phyloP scores from a whole-genome alignment of 2,113 vertebrate genomes.

The Notothenia rossii region DNA sequence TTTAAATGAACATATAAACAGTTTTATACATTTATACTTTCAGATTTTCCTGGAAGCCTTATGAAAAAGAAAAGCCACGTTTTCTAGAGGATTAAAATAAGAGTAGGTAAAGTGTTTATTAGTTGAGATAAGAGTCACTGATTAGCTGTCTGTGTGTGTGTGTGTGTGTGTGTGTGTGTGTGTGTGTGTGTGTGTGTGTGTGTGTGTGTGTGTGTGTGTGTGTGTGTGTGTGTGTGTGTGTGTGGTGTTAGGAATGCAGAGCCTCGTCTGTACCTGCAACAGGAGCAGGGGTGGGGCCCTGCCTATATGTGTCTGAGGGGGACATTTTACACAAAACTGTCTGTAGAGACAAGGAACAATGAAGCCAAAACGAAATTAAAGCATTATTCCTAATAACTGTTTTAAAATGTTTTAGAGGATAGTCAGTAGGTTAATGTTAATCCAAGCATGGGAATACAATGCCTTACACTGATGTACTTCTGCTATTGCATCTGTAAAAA shows the following conservation, averaged over 20 bases:
- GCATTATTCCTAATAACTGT: neutral
- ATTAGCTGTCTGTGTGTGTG: too few relatives aligned
- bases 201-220: slow-evolving; percentile 12
- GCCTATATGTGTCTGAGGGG: slow-evolving; percentile 29
- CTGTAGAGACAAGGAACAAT: neutral
- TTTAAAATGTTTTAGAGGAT: neutral
- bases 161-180: too few relatives aligned
- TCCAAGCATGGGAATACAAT: neutral
- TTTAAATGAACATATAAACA: neutral
- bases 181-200: neutral
- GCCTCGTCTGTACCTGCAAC: slow-evolving; percentile 59
- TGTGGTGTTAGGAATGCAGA: slow-evolving; percentile 52
- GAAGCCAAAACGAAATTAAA: neutral
- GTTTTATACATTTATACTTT: neutral
- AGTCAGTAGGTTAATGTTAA: neutral
- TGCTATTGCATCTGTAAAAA: neutral
- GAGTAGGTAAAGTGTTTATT: neutral
- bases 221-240: slow-evolving; percentile 32
- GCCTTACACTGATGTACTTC: neutral
- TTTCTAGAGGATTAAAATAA: neutral
- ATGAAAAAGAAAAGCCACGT: neutral
- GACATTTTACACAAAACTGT: slow-evolving; percentile 23
- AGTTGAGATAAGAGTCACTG: neutral
- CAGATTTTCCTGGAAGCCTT: neutral
- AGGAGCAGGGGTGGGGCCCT: slow-evolving; percentile 52